These are phyloP conservation scores for Bubalus kerabau DNA, from an alignment of 2,113 vertebrate species.

Conservation along the genomic window DNA sequence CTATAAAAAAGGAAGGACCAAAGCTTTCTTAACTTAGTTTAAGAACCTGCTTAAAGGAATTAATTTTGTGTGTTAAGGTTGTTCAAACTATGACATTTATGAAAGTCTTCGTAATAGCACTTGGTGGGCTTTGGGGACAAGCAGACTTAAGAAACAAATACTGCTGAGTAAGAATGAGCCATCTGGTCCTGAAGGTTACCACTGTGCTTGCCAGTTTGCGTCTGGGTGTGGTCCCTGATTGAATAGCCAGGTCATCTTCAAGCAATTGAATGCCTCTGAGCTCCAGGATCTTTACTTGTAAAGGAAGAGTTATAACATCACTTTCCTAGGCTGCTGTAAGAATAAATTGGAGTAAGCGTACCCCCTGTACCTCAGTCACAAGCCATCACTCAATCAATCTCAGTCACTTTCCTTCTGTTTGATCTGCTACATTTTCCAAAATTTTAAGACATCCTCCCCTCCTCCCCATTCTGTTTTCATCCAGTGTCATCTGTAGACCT, in stretches of 20 bases:
- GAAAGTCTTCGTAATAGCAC: not conserved
- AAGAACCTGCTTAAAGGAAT: not conserved
- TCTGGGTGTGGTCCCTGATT: not conserved
- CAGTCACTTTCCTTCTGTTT: not conserved
- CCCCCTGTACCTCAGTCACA: not conserved
- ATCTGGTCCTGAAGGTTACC: not conserved
- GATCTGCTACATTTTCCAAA: not conserved
- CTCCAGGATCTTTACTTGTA: not conserved
- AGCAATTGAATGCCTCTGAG: not conserved
- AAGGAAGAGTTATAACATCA: not conserved
- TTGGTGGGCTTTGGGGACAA: not conserved
- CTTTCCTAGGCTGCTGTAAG: not conserved
- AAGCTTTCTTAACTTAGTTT: not conserved
- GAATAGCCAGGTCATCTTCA: not conserved
- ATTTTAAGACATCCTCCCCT: not conserved
- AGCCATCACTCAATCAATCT: not conserved
- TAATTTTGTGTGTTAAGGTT: conserved; percentile 2
- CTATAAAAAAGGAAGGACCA: not conserved
- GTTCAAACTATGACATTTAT: conserved; percentile 4
- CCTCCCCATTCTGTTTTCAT: not conserved
- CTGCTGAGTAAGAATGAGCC: not conserved
- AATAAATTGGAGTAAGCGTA: not conserved
- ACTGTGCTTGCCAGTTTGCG: not conserved
- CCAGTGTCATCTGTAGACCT: not conserved
- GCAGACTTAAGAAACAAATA: not conserved